phyloP scores from a whole-genome alignment of 2,888 invertebrate species.

The Graphium colonna region DNA sequence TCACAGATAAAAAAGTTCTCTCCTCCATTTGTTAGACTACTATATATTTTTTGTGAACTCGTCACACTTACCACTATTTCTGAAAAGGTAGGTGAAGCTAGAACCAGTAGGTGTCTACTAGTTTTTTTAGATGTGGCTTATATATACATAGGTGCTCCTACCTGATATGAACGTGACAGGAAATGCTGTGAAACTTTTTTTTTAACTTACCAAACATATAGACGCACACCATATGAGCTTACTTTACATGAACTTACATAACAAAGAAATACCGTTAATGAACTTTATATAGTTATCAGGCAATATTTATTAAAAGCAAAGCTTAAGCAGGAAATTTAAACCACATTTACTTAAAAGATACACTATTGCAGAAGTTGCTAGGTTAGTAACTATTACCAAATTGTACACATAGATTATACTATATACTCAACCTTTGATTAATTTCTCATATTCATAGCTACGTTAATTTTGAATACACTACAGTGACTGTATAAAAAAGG shows the following conservation, averaged over 20 bases:
- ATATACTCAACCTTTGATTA: neutral
- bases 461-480: neutral
- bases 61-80: no score
- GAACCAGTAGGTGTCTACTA: no score
- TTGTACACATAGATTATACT: neutral
- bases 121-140: no score
- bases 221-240: no score
- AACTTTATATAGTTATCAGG: neutral
- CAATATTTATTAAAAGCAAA: constrained; percentile 26
- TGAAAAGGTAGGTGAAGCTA: no score
- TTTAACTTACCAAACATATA: no score
- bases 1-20: no score
- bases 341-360: constrained; percentile 37
- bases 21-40: no score
- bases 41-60: no score
- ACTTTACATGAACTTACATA: neutral
- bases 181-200: no score
- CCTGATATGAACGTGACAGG: no score
- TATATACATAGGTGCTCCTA: no score
- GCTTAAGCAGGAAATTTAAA: constrained; percentile 58
- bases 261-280: constrained; percentile 1
- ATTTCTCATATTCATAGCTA: neutral
- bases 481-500: neutral
- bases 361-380: constrained; percentile 26
- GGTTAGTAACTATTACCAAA: neutral